Base-by-base conservation (phyloP, 2,797 vertebrate genomes). In the Spheniscus humboldti region DNA sequence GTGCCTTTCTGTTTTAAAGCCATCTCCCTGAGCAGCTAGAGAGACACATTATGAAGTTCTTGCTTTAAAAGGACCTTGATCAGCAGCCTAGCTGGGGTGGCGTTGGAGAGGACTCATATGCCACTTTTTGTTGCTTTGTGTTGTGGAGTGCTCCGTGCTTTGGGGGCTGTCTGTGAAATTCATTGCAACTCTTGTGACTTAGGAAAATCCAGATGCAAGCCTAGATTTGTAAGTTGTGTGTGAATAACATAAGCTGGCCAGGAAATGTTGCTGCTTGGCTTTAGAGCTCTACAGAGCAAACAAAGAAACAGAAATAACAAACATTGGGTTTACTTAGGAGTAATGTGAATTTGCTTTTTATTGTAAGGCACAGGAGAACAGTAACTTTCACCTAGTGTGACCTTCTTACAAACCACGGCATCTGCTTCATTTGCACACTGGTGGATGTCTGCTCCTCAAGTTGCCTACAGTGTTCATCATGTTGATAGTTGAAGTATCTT, bases 31-130 rank as follows among this genome's bases (percentile, higher is more conserved):
- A 78, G 92, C 80, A 56, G 86, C 23, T 5, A 14, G 63, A 56
- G 82, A 50, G 35, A 52, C 8, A 5, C 25, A 9, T 71, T 63
- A n/a, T 17, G 22, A 79, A 74, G 79, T 66, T 63, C 59, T 69
- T 69, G 43, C 80, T 96, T 78, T 90, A 47, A 86, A 90, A 94
- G 78, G 87, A 67, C 82, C 79, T 90, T 35, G 53, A n/a, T 69
- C 9, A 6, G 63, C 88, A 76, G 63, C 47, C 37, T 31, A 3
- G 87, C 67, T 88, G 67, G 60, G 55, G 52, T 35, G 59, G 79
- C 15, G 1, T 17, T 37, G 39, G 73, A 69, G 76, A 63, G 63
- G 69, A 18, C 59, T 82, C 0, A 1, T 2, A 1, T 19, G 50
- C 30, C 24, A 19, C 35, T 59, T 88, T 13, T 63, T 37, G 53